Percentiles rank a stretch among this genome's conserved stretches.
Conservation (phyloP, 2,888 invertebrate genomes). For the Drosophila birchii region DNA sequence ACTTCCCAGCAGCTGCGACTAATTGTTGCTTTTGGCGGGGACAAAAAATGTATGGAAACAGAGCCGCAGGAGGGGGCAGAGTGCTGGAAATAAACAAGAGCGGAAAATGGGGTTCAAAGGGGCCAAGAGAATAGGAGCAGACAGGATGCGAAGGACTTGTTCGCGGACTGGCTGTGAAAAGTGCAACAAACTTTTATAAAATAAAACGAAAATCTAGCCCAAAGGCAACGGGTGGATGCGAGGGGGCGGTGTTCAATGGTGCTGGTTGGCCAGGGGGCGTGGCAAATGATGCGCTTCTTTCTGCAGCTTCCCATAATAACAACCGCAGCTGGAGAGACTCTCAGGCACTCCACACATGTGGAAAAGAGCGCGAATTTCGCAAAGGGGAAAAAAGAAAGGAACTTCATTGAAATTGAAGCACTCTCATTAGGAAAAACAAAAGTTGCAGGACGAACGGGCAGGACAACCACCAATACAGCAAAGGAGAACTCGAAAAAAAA, state of each 20-base stretch:
- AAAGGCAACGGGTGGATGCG: constrained; percentile 14
- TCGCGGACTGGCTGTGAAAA: constrained; percentile 58
- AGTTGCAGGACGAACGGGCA: constrained; percentile 38
- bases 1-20: constrained; percentile 52
- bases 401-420: constrained; percentile 64
- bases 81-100: background rate
- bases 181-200: constrained; percentile 78
- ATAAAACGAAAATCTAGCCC: constrained; percentile 55
- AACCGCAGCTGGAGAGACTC: constrained; percentile 26
- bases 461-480: constrained; percentile 3
- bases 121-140: constrained; percentile 4
- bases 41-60: constrained; percentile 11
- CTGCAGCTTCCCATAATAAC: constrained; percentile 44
- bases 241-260: background rate
- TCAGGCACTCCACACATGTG: constrained; percentile 6
- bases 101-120: constrained; percentile 9
- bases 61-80: background rate
- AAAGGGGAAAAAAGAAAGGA: constrained; percentile 11
- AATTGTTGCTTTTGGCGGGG: constrained; percentile 60
- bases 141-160: constrained; percentile 47
- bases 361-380: constrained; percentile 42
- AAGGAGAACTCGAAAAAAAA: constrained; percentile 17
- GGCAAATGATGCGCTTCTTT: constrained; percentile 49
- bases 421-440: constrained; percentile 61
- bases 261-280: constrained; percentile 15